These are phyloP conservation scores for Plusia festucae DNA, from an alignment of 2,888 invertebrate species.

Conservation along the genomic window DNA sequence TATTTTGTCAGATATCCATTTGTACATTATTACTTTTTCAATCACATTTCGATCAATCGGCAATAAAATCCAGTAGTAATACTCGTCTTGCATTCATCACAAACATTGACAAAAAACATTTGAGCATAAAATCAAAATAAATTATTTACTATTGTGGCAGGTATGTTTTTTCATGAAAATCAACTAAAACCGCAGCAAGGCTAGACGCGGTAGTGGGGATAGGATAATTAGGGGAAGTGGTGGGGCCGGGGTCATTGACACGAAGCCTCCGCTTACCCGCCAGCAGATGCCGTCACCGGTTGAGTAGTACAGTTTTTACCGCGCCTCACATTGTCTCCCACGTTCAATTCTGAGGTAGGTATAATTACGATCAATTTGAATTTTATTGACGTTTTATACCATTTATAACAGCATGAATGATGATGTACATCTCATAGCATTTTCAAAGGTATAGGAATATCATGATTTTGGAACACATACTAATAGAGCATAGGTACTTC, in stretches of 20 bases:
- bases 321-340: slow-evolving; percentile 52
- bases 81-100: slow-evolving; percentile 16
- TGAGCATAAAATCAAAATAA: slow-evolving; percentile 5
- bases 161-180: slow-evolving; percentile 64
- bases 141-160: slow-evolving; percentile 21
- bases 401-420: slow-evolving; percentile 29
- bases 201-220: slow-evolving; percentile 65
- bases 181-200: slow-evolving; percentile 69
- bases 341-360: slow-evolving; percentile 48
- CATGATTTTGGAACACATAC: neutral
- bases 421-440: slow-evolving; percentile 19
- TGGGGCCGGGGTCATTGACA: slow-evolving; percentile 74
- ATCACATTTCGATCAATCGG: neutral
- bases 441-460: neutral
- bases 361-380: slow-evolving; percentile 56
- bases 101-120: slow-evolving; percentile 3
- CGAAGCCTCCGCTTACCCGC: slow-evolving; percentile 69
- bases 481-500: no score
- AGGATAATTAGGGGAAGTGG: slow-evolving; percentile 78
- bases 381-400: slow-evolving; percentile 46
- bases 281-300: slow-evolving; percentile 65
- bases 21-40: neutral
- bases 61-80: slow-evolving; percentile 6
- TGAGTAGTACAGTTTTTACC: slow-evolving; percentile 48
- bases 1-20: neutral